Conservation (phyloP, 2,113 vertebrate genomes). For the Oreotrochilus melanogaster region DNA sequence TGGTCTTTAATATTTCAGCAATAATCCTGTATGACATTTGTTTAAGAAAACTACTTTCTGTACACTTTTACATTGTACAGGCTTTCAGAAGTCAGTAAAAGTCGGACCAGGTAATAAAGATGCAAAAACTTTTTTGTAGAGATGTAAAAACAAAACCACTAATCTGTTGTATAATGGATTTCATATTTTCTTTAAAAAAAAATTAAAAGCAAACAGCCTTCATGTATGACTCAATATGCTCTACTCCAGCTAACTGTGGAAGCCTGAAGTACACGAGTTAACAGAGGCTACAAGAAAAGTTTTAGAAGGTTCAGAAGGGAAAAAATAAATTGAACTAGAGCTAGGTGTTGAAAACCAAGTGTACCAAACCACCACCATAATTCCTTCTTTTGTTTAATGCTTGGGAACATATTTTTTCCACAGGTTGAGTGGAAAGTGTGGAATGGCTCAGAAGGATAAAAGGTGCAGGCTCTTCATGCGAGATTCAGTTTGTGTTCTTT, state of each 20-base stretch:
- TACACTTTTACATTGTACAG: constrained; percentile 72
- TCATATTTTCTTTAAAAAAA: constrained; percentile 77
- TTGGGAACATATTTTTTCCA: constrained; percentile 68
- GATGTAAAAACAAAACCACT: constrained; percentile 77
- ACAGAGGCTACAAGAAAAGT: constrained; percentile 49
- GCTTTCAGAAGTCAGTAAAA: constrained; percentile 71
- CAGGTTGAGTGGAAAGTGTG: constrained; percentile 54
- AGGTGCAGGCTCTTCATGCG: constrained; percentile 80
- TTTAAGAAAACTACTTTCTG: constrained; percentile 70
- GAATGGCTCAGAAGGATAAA: constrained; percentile 72
- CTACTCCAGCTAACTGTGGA: constrained; percentile 65
- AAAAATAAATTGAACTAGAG: constrained; percentile 62
- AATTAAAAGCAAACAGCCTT: constrained; percentile 64
- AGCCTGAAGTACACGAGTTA: constrained; percentile 62
- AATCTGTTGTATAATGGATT: constrained; percentile 76
- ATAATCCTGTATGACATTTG: constrained; percentile 75
- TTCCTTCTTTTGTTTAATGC: constrained; percentile 68
- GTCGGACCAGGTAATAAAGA: constrained; percentile 77
- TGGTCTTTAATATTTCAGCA: constrained; percentile 79
- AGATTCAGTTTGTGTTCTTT: constrained; percentile 79
- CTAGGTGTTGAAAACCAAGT: constrained; percentile 50
- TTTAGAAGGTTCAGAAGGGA: constrained; percentile 63
- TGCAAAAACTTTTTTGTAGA: constrained; percentile 76
- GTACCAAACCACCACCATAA: constrained; percentile 62
- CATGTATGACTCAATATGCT: constrained; percentile 67